Base-by-base conservation (phyloP, 2,888 invertebrate genomes). In the Dermolepida albohirtum region DNA sequence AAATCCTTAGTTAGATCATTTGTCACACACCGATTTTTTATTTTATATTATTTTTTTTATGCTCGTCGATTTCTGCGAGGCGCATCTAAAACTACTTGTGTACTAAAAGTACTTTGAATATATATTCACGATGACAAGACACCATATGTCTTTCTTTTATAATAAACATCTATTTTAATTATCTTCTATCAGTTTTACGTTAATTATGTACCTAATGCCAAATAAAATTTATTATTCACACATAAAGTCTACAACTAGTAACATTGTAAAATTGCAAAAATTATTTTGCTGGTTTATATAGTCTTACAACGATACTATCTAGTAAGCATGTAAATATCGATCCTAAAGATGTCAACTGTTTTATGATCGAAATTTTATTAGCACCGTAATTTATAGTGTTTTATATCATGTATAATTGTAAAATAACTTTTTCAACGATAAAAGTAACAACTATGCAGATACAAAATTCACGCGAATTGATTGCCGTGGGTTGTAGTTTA, bases 151-250 rank as follows among this genome's bases (percentile, higher is more conserved):
- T 16, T 49, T 49, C 22, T 7, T 49, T 17, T n/a, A 17, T 22
- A 49, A 49, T 49, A 17, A 49, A 49, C 10, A 49, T 17, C 10
- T 5, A 17, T 49, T 49, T 17, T 17, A 49, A 17, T 49, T 16
- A 49, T 49, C 17, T 5, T 22, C n/a, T n/a, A n/a, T 22, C 11
- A 17, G 1, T n/a, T 8, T 49, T 8, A 49, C 17, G 8, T 49
- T 49, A 49, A 49, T 7, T 49, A 49, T 16, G 12, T 47, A 14
- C 16, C 17, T 17, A 47, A 47, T 22, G 49, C 7, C 49, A 49
- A 49, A 22, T 49, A 49, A 22, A 49, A 49, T 49, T 49, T 49
- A 49, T n/a, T 49, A 49, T 49, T 49, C 17, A 49, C 49, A 49
- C 49, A 22, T 49, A 22, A 17, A 49, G 16, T 10, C 22, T 5